A percentile compares a stretch with the other conserved stretches of the same genome.
phyloP scores from a whole-genome alignment of 1,140 invertebrate species.

The Saccostrea glomerata region DNA sequence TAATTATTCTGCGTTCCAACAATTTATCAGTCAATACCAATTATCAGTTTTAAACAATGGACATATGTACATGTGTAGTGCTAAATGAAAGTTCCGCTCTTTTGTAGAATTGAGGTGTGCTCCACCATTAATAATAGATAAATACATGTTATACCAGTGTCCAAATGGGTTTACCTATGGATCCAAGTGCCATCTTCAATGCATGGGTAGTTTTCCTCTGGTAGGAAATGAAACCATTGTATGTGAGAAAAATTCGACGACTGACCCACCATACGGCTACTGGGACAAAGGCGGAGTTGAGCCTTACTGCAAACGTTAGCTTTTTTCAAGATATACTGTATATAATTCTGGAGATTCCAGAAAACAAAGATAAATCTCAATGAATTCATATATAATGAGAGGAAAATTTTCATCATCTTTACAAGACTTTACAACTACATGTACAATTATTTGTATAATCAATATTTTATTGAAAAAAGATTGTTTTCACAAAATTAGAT shows the following conservation, averaged over 20 bases:
- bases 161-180: constrained; percentile 44
- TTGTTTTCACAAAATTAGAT: too few species aligned
- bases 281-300: neutral
- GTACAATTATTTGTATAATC: too few species aligned
- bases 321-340: neutral
- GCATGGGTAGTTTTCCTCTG: constrained; percentile 46
- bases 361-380: neutral
- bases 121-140: constrained; percentile 38
- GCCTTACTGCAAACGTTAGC: neutral
- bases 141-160: constrained; percentile 37
- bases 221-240: constrained; percentile 47
- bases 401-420: too few species aligned
- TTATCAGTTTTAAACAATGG: too few species aligned
- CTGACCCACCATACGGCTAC: neutral
- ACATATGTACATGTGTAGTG: too few species aligned
- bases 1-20: too few species aligned
- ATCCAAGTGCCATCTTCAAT: constrained; percentile 30
- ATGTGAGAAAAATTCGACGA: constrained; percentile 38
- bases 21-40: too few species aligned
- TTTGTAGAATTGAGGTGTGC: constrained; percentile 39
- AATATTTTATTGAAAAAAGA: too few species aligned
- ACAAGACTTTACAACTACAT: too few species aligned
- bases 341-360: neutral
- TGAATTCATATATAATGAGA: too few species aligned
- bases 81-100: too few species aligned